Evolutionary conservation across 1,140 invertebrate species (phyloP).

Genomic region (Drosophila novamexicana): DNA sequence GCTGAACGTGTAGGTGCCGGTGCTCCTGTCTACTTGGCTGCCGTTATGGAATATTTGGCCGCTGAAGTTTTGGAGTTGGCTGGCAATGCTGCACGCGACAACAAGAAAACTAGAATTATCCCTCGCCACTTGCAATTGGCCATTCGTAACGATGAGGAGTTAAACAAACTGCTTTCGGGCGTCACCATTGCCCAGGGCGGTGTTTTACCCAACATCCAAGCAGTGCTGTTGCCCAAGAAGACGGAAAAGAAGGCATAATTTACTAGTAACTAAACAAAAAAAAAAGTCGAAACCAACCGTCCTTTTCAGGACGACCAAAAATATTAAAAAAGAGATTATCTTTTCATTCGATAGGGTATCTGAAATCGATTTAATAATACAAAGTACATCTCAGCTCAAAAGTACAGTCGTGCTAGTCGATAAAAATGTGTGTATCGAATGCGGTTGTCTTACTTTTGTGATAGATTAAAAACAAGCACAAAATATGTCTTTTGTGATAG

Average conservation of each 20-base stretch:
- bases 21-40: neutral
- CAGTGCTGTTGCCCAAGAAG: conserved; percentile 87
- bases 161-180: conserved; percentile 91
- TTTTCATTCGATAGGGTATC: too few species aligned
- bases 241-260: conserved; percentile 82
- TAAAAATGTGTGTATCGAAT: too few species aligned
- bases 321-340: too few species aligned
- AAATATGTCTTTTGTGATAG: too few species aligned
- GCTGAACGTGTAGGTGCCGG: conserved; percentile 4
- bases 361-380: too few species aligned
- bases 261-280: too few species aligned
- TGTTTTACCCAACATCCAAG: conserved; percentile 92
- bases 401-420: too few species aligned
- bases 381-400: too few species aligned
- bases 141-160: conserved; percentile 94
- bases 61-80: conserved; percentile 7
- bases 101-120: conserved; percentile 87
- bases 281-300: too few species aligned
- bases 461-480: too few species aligned
- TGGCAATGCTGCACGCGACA: conserved; percentile 1
- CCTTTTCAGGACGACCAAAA: too few species aligned
- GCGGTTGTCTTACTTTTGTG: too few species aligned
- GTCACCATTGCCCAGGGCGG: conserved; percentile 94
- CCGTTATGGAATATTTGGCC: conserved; percentile 3
- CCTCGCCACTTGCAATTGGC: conserved; percentile 93